These are phyloP conservation scores for Hippocampus barbouri DNA, from an alignment of 2,113 vertebrate species.

Conservation along the genomic window DNA sequence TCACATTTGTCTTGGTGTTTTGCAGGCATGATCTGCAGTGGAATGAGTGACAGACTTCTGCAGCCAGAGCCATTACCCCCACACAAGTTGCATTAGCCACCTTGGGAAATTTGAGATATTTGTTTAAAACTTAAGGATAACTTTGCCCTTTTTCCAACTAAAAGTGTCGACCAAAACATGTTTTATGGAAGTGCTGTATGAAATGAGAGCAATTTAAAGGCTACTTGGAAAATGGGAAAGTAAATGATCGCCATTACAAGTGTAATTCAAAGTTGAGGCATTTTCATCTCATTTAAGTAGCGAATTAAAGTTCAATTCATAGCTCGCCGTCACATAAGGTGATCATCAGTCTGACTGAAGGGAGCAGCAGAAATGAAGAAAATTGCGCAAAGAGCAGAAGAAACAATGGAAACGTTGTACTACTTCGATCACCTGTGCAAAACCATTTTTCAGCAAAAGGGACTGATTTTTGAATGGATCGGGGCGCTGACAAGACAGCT, in stretches of 20 bases:
- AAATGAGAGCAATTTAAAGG: constrained; percentile 57
- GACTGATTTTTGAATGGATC: constrained; percentile 47
- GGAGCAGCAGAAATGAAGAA: constrained; percentile 36
- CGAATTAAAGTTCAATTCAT: constrained; percentile 35
- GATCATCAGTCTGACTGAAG: constrained; percentile 51
- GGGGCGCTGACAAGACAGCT: constrained; percentile 1
- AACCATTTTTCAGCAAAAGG: constrained; percentile 40
- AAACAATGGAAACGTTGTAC: constrained; percentile 61
- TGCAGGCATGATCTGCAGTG: constrained; percentile 35
- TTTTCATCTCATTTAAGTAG: constrained; percentile 46
- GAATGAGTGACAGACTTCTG: constrained; percentile 32
- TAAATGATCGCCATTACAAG: constrained; percentile 47
- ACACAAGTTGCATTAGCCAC: constrained; percentile 13
- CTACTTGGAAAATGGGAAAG: constrained; percentile 50
- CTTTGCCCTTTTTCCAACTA: constrained; percentile 44
- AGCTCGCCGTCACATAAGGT: constrained; percentile 19
- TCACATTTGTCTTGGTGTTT: constrained; percentile 38
- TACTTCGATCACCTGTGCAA: constrained; percentile 35
- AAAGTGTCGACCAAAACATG: constrained; percentile 40
- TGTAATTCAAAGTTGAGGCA: constrained; percentile 50
- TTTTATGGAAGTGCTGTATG: constrained; percentile 45
- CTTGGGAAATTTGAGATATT: constrained; percentile 42
- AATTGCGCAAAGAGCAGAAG: constrained; percentile 46
- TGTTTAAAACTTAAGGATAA: constrained; percentile 57
- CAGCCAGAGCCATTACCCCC: constrained; percentile 23